Base-by-base conservation (phyloP, 2,113 vertebrate species). In the Taxidea taxus region DNA sequence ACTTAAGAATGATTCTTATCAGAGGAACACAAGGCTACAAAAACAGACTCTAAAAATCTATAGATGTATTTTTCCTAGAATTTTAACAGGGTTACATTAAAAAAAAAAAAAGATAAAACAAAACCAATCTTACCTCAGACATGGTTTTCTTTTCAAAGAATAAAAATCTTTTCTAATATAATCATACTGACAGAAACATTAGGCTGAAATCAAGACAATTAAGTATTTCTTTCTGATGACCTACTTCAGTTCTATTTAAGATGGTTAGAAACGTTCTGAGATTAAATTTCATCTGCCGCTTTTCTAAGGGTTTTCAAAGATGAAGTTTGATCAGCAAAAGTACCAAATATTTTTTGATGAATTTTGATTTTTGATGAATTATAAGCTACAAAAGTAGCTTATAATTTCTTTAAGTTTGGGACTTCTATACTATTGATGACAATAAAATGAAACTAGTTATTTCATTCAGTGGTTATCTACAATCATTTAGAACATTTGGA, bases 181-280 rank as follows among this genome's bases (percentile, higher is more conserved):
- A 92, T 96, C 87, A 97, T 12, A 54, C 66, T 87, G 89, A 60
- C 39, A 92, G 64, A 80, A 95, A 92, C 9, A 91, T 96, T 97
- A 97, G 56, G 68, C 34, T 97, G 56, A 94, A 89, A 1, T 4
- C 56, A 95, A 97, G 56, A 7, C 54, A 96, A 21, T 93, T 88
- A 97, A 44, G n/a, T 44, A 91, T 93, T 98, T 98, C 12, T 77
- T 66, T 97, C 77, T 94, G n/a, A 81, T 97, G 80, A 96, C 83
- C 23, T 49, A 68, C 90, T 98, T 87, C 3, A 83, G 16, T 86
- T 97, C 9, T 68, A 84, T 97, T 37, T 85, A 97, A 91, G 62
- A 15, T 75, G 87, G 25, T 91, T 97, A 93, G 85, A 96, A 94
- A 97, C 95, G 84, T 95, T 93, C 87, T 90, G 49, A 94, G 94